phyloP scores from a whole-genome alignment of 2,888 invertebrate species.

The Meiosimyza decipiens region DNA sequence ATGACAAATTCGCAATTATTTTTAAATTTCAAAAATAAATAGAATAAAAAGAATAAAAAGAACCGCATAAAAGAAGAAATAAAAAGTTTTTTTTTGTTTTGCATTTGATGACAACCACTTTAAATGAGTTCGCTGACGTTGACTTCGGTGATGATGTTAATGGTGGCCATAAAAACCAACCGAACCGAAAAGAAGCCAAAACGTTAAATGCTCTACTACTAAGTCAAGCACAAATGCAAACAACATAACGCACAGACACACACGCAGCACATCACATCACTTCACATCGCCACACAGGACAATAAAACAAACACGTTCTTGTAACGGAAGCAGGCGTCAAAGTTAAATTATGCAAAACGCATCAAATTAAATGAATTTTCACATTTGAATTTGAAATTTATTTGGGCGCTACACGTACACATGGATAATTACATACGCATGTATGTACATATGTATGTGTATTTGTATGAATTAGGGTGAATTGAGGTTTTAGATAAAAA shows the following conservation, averaged over 20 bases:
- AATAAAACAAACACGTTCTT: neutral
- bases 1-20: too few relatives aligned
- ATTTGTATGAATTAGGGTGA: too few relatives aligned
- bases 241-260: constrained; percentile 1
- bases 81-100: too few relatives aligned
- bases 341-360: constrained; percentile 39
- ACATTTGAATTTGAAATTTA: constrained; percentile 22
- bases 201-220: neutral
- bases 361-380: constrained; percentile 19
- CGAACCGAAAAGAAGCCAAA: neutral
- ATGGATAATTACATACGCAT: too few relatives aligned
- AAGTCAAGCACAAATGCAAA: neutral
- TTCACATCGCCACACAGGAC: neutral
- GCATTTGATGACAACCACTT: too few relatives aligned
- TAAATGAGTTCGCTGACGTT: too few relatives aligned
- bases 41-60: too few relatives aligned
- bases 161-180: neutral
- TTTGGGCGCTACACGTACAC: constrained; percentile 1
- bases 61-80: too few relatives aligned
- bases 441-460: too few relatives aligned
- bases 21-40: too few relatives aligned
- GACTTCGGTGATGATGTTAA: neutral
- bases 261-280: neutral
- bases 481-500: too few relatives aligned
- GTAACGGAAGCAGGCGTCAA: constrained; percentile 23